Conservation (phyloP, 2,797 vertebrate genomes). For the Protonibea diacanthus region DNA sequence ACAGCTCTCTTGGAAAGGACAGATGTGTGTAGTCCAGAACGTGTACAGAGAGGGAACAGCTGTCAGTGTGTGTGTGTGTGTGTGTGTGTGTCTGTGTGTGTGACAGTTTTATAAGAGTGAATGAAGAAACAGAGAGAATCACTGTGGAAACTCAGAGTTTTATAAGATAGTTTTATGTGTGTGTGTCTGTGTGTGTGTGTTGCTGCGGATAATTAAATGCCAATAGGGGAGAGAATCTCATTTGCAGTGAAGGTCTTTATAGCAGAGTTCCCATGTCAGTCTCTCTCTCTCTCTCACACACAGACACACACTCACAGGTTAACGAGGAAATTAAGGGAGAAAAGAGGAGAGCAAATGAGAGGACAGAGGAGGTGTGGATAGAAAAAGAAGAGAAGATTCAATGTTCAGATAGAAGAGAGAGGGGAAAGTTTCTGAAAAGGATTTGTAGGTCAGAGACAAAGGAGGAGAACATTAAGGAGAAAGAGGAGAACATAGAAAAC, state of each 20-base stretch:
- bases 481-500: neutral
- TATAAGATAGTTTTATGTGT: slow-evolving; percentile 33
- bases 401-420: neutral
- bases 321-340: slow-evolving; percentile 35
- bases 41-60: slow-evolving; percentile 35
- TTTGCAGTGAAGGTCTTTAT: slow-evolving; percentile 71
- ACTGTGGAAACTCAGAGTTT: slow-evolving; percentile 55
- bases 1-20: slow-evolving; percentile 22
- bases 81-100: slow-evolving; percentile 8
- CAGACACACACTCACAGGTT: slow-evolving; percentile 38
- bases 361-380: neutral
- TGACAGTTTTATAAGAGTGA: slow-evolving; percentile 54
- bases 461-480: neutral
- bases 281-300: slow-evolving; percentile 35
- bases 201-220: slow-evolving; percentile 65
- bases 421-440: neutral
- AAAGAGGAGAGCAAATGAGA: slow-evolving; percentile 26
- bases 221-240: slow-evolving; percentile 66
- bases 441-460: neutral
- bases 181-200: slow-evolving; percentile 34
- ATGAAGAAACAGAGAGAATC: slow-evolving; percentile 46
- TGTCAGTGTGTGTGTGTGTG: slow-evolving; percentile 10
- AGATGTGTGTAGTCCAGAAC: slow-evolving; percentile 47
- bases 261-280: slow-evolving; percentile 66
- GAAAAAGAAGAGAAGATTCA: neutral